These are phyloP conservation scores for Drosophila aldrichi DNA, from an alignment of 2,888 invertebrate species.

Conservation along the genomic window DNA sequence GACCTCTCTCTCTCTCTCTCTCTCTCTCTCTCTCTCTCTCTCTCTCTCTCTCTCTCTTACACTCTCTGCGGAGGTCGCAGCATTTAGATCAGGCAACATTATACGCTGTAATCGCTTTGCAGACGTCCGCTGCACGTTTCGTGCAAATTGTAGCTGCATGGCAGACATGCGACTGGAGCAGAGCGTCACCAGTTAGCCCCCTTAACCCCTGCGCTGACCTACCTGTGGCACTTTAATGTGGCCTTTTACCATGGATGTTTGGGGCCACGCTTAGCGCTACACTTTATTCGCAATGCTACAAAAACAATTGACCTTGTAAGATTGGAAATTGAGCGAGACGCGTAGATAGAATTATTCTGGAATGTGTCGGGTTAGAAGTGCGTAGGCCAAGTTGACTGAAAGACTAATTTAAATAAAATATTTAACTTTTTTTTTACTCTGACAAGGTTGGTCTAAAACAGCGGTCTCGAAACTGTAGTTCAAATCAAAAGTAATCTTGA, in stretches of 20 bases:
- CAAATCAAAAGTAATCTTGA: too few species aligned
- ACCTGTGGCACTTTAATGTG: constrained; percentile 21
- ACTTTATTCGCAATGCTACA: constrained; percentile 50
- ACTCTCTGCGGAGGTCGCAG: constrained; percentile 41
- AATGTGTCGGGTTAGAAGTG: constrained; percentile 3
- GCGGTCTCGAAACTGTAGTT: too few species aligned
- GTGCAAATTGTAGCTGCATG: constrained; percentile 63
- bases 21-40: neutral
- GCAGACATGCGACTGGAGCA: constrained; percentile 58
- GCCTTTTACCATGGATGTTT: constrained; percentile 50
- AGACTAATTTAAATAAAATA: neutral
- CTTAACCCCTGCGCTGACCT: neutral
- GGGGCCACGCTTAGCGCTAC: constrained; percentile 54
- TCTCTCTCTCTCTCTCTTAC: neutral
- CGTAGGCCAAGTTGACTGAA: neutral
- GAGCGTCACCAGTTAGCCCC: constrained; percentile 7
- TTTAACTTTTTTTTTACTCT: too few species aligned
- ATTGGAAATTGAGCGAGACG: constrained; percentile 52
- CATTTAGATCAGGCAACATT: constrained; percentile 70
- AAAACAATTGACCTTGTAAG: constrained; percentile 63
- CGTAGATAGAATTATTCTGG: constrained; percentile 9
- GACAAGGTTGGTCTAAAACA: neutral
- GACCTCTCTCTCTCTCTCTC: constrained; percentile 7
- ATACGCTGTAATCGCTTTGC: constrained; percentile 63
- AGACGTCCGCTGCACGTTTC: constrained; percentile 68